Conservation (phyloP, 2,797 vertebrate species). For the Pangasius krempfi region DNA sequence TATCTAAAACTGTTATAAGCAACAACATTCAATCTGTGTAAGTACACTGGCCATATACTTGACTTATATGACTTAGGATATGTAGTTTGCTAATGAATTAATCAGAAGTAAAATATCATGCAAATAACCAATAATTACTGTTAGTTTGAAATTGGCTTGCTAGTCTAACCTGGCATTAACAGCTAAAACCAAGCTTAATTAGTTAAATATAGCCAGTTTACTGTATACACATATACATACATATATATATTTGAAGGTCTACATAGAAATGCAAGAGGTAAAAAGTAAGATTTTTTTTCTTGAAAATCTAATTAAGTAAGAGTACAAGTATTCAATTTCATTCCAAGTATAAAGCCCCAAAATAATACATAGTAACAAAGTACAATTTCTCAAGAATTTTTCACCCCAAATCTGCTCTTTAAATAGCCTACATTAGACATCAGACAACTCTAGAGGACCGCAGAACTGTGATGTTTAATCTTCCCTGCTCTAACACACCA, state of each 20-base stretch:
- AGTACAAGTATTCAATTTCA: background rate
- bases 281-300: background rate
- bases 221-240: too few species aligned
- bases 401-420: background rate
- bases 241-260: background rate
- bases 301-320: background rate
- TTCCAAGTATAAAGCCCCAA: background rate
- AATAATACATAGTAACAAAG: background rate
- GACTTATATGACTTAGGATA: background rate
- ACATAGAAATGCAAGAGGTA: background rate
- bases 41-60: background rate
- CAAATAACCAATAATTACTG: background rate
- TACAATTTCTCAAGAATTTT: background rate
- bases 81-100: background rate
- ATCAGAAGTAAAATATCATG: background rate
- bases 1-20: background rate
- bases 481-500: background rate
- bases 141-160: background rate
- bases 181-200: background rate
- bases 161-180: background rate
- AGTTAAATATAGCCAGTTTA: background rate
- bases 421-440: background rate
- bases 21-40: background rate
- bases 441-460: background rate
- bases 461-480: background rate